These are phyloP conservation scores for Poliocrania exsul DNA, from an alignment of 2,797 vertebrate genomes.

Conservation along the genomic window DNA sequence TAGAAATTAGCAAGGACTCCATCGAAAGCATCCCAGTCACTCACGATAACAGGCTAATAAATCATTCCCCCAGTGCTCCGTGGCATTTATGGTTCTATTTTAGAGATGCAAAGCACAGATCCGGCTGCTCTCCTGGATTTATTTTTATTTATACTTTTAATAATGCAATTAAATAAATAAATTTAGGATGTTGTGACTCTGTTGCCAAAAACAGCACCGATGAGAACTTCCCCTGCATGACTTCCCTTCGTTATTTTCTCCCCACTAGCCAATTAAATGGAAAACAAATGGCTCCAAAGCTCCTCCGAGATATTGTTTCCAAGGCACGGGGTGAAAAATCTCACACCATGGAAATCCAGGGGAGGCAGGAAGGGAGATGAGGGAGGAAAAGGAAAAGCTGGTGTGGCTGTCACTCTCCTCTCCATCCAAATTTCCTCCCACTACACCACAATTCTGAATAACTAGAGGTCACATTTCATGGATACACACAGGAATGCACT, in stretches of 20 bases:
- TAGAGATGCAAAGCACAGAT: constrained; percentile 69
- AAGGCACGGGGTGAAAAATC: background rate
- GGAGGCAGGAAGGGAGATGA: background rate
- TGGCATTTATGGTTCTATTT: constrained; percentile 78
- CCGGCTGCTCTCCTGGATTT: constrained; percentile 61
- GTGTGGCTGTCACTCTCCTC: background rate
- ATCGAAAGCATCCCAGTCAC: constrained; percentile 78
- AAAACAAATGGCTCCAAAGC: constrained; percentile 17
- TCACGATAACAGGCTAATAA: constrained; percentile 80
- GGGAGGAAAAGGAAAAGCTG: background rate
- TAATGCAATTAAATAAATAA: constrained; percentile 72
- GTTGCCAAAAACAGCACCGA: constrained; percentile 60
- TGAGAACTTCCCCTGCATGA: constrained; percentile 39
- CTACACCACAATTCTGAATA: background rate
- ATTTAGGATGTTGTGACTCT: constrained; percentile 49
- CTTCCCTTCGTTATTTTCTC: constrained; percentile 55
- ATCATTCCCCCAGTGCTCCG: constrained; percentile 70
- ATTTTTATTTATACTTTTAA: constrained; percentile 76
- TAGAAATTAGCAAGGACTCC: constrained; percentile 79
- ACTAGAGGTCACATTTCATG: fast-evolving
- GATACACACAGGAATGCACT: fast-evolving
- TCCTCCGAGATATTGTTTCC: background rate
- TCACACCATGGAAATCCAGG: background rate
- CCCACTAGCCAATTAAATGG: constrained; percentile 46
- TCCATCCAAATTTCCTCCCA: background rate